These are phyloP conservation scores for Corynorhinus townsendii DNA, from an alignment of 2,113 vertebrate genomes.

Conservation along the genomic window DNA sequence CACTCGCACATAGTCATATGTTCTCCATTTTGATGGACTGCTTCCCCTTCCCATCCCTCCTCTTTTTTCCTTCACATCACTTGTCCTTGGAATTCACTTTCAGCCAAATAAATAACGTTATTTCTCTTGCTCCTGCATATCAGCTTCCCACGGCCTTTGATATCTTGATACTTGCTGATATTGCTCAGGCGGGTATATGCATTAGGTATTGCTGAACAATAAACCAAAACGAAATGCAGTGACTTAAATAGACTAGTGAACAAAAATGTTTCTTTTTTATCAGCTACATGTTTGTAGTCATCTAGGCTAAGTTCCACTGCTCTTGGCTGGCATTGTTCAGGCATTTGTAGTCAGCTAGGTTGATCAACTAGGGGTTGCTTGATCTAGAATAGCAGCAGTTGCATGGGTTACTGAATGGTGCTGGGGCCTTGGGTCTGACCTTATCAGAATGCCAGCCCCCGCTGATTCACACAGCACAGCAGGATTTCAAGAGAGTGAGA, in stretches of 20 bases:
- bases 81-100: neutral
- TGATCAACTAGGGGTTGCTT: fast-evolving
- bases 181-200: neutral
- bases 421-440: neutral
- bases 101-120: neutral
- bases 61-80: neutral
- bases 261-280: neutral
- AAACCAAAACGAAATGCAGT: neutral
- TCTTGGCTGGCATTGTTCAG: neutral
- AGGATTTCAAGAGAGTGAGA: neutral
- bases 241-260: neutral
- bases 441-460: neutral
- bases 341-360: neutral
- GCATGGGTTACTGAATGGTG: neutral
- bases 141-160: neutral
- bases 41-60: neutral
- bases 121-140: neutral
- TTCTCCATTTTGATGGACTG: neutral
- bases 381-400: neutral
- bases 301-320: neutral
- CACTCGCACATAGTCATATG: neutral
- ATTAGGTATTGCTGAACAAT: neutral
- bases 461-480: neutral
- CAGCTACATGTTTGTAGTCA: neutral
- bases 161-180: neutral